Percentiles rank a stretch among this genome's conserved stretches.
Conservation (phyloP, 2,113 vertebrate genomes). For the Oceanites oceanicus region DNA sequence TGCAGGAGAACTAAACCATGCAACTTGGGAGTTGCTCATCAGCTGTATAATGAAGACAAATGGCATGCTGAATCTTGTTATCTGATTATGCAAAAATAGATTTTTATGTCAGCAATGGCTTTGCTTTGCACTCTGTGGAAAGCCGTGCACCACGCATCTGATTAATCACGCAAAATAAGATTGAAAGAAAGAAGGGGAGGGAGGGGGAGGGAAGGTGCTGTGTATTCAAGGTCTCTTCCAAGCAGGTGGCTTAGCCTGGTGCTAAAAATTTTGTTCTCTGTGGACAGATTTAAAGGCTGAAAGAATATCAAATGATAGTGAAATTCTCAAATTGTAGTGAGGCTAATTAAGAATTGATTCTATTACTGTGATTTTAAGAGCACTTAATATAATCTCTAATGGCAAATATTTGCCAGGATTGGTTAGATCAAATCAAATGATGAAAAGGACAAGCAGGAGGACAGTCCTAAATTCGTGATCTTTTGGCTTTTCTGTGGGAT, state of each 20-base stretch:
- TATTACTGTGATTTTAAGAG: neutral
- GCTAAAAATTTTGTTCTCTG: neutral
- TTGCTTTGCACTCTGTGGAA: neutral
- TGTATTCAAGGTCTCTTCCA: neutral
- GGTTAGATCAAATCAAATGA: neutral
- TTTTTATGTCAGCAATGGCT: slow-evolving; percentile 9
- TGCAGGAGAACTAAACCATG: neutral
- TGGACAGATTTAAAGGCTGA: neutral
- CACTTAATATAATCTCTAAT: neutral
- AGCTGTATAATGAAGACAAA: slow-evolving; percentile 57
- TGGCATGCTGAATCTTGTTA: neutral
- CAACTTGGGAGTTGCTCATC: neutral
- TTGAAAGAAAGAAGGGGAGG: neutral
- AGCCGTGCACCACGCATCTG: neutral
- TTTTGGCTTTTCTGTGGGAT: neutral
- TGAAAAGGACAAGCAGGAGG: neutral
- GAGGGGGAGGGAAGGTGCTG: neutral
- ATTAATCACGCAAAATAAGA: slow-evolving; percentile 1
- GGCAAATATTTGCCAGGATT: neutral
- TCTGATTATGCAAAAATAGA: slow-evolving; percentile 24
- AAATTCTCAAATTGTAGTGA: neutral
- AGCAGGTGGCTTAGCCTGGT: neutral
- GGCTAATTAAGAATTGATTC: neutral
- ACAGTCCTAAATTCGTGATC: neutral
- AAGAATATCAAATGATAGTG: neutral